Evolutionary conservation across 2,888 invertebrate species (phyloP), one percentile per base, ranked within the genome.

Genomic region (Rhagium mordax): DNA sequence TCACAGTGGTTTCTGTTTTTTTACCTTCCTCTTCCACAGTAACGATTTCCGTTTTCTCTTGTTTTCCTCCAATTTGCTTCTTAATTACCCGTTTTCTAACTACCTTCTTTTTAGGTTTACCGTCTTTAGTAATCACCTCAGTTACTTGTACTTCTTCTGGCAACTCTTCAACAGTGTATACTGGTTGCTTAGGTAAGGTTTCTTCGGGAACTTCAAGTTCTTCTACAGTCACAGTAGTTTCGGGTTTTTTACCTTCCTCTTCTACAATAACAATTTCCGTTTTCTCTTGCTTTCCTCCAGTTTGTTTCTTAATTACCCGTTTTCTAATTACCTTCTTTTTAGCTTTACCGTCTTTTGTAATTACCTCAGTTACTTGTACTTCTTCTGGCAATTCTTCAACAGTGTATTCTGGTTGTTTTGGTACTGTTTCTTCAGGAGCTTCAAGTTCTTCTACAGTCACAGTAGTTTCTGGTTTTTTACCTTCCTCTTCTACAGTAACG

Each of bases 261-360:
- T 77, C 77, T 8, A 75, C 72, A 18, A 77, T 78, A 24, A 78
- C 74, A 41, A 81, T 76, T 41, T 77, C 79, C 51, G 78, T 79
- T 60, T 76, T 76, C 74, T 81, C 75, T 7, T 84, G 85, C 79
- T 82, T 72, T 75, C 84, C 77, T 53, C 82, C 84, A 77, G 84
- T 81, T 82, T 79, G 74, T 60, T 81, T 77, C 7, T 82, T 82
- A 55, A 82, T 81, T 5, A 89, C 86, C 78, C 68, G 76, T 77
- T 66, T 75, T 18, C 83, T 74, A 57, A 81, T 78, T 71, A 82
- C 76, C 53, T 84, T 79, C 55, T 74, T 62, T 78, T 89, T 88
- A 51, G 88, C 84, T 78, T 85, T 86, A 57, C 84, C 81, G 71
- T 85, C 88, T 76, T 79, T 87, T 2, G 85, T 88, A 47, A 88